These are phyloP conservation scores for Chromoteleia sp. DNA, from an alignment of 2,888 invertebrate species.

Conservation along the genomic window DNA sequence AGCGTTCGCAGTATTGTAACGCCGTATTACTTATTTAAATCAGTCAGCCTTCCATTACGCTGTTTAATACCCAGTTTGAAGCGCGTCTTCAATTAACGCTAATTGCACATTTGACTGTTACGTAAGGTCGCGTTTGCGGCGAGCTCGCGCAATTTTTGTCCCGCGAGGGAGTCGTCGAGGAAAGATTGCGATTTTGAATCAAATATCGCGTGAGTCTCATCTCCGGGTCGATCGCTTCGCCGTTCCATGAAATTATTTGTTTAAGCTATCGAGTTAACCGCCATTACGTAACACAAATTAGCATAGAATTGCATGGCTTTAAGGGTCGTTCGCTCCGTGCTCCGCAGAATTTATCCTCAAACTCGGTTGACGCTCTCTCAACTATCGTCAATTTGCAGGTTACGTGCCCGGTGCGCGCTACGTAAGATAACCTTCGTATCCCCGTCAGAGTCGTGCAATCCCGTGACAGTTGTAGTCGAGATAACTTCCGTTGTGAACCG, in stretches of 20 bases:
- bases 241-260: constrained; percentile 50
- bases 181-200: constrained; percentile 44
- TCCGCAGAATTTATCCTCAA: constrained; percentile 52
- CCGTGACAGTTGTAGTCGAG: constrained; percentile 49
- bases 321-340: constrained; percentile 27
- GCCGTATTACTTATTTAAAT: constrained; percentile 39
- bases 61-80: constrained; percentile 2
- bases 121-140: constrained; percentile 1
- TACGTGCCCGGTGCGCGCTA: constrained; percentile 33
- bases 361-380: constrained; percentile 51
- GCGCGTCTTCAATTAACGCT: constrained; percentile 23
- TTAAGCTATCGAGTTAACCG: constrained; percentile 50
- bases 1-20: constrained; percentile 25
- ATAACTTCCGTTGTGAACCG: constrained; percentile 48
- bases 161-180: constrained; percentile 44
- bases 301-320: constrained; percentile 47
- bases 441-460: constrained; percentile 42
- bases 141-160: constrained; percentile 20
- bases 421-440: constrained; percentile 33
- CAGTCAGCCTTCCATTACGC: constrained; percentile 4
- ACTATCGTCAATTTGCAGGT: constrained; percentile 57
- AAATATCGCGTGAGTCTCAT: constrained; percentile 50
- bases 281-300: constrained; percentile 52
- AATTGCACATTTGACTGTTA: constrained; percentile 25
- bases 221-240: constrained; percentile 3